Evolutionary conservation across 2,888 invertebrate species (phyloP).

Genomic region (Helicoverpa assulta): DNA sequence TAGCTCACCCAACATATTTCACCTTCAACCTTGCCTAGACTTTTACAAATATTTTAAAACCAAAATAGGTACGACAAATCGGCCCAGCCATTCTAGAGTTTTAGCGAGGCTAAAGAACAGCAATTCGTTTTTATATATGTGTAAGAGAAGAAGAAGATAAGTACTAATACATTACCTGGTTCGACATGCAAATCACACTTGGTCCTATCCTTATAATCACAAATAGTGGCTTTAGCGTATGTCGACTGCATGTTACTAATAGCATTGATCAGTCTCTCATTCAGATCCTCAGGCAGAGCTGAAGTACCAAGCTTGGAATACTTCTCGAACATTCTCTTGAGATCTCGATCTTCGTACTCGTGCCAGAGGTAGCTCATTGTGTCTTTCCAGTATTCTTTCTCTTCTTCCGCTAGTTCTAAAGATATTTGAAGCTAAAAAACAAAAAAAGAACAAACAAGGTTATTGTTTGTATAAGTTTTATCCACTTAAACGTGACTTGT

Average conservation of each 20-base stretch:
- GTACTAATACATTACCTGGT: conserved; percentile 89
- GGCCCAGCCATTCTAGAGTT: too few species aligned
- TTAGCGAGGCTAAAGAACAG: too few species aligned
- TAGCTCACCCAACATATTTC: too few species aligned
- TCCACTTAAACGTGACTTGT: neutral
- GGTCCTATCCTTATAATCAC: conserved; percentile 91
- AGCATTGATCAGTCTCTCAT: conserved; percentile 90
- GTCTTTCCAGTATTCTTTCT: conserved; percentile 92
- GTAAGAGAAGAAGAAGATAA: too few species aligned
- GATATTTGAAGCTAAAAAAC: conserved; percentile 76
- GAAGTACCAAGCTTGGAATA: conserved; percentile 93
- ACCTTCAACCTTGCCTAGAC: too few species aligned
- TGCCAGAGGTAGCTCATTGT: conserved; percentile 93
- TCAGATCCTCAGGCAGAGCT: conserved; percentile 93
- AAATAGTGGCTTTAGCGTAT: conserved; percentile 94
- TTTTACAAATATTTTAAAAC: too few species aligned
- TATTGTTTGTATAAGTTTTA: neutral
- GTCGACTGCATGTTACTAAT: conserved; percentile 93
- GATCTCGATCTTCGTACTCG: conserved; percentile 91
- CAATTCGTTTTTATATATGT: too few species aligned
- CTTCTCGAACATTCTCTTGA: conserved; percentile 93
- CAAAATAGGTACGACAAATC: too few species aligned
- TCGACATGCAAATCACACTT: conserved; percentile 94
- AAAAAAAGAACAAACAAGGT: neutral
- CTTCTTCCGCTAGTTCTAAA: conserved; percentile 86